Percentiles rank a stretch among this genome's conserved stretches.
These are phyloP conservation scores for Lycaon pictus DNA, from an alignment of 2,113 vertebrate genomes.

Conservation along the genomic window DNA sequence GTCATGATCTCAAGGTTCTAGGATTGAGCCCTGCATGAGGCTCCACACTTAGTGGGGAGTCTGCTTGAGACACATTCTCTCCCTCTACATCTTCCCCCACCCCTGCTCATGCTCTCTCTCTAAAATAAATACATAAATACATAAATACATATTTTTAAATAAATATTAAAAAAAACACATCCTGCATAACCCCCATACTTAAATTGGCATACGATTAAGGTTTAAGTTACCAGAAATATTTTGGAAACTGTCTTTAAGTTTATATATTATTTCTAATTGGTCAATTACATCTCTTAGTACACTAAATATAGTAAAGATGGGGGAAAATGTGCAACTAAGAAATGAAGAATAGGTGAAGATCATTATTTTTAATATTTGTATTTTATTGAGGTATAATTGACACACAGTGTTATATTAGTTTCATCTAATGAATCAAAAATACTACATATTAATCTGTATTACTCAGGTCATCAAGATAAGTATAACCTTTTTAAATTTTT, in stretches of 20 bases:
- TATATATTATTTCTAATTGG: background rate
- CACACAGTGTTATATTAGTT: background rate
- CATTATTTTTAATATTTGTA: background rate
- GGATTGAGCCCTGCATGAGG: background rate
- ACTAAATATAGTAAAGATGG: background rate
- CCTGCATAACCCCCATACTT: background rate
- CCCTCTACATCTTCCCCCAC: background rate
- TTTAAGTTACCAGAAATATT: background rate
- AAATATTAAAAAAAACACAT: background rate
- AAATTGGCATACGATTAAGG: background rate
- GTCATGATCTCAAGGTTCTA: background rate
- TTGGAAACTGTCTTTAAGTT: background rate
- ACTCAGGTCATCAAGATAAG: background rate
- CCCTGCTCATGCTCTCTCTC: background rate
- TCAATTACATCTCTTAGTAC: background rate
- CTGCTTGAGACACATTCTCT: background rate
- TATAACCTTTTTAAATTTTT: background rate
- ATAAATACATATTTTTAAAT: background rate
- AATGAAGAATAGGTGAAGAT: background rate
- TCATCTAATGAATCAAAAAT: background rate
- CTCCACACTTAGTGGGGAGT: background rate
- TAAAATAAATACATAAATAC: background rate
- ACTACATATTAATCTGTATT: background rate
- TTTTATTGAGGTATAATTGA: background rate
- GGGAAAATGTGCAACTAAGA: background rate